These are phyloP conservation scores for Stenopsyche tienmushanensis DNA, from an alignment of 1,140 invertebrate genomes.

Conservation along the genomic window DNA sequence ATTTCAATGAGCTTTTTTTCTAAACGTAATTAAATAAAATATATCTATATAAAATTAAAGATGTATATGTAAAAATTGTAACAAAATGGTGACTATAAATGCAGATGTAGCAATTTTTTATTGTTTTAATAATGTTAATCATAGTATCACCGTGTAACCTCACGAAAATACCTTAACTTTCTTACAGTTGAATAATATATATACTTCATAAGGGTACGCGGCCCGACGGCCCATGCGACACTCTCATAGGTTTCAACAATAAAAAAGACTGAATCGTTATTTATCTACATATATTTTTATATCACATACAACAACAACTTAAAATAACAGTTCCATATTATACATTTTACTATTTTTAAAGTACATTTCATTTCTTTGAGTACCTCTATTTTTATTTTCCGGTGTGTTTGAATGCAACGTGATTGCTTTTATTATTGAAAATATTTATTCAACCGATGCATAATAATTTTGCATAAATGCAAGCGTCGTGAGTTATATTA, in stretches of 20 bases:
- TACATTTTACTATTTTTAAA: slow-evolving; percentile 16
- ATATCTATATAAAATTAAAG: slow-evolving; percentile 33
- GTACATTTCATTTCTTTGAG: neutral
- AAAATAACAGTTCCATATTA: slow-evolving; percentile 37
- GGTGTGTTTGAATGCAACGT: neutral
- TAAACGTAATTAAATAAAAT: slow-evolving; percentile 39
- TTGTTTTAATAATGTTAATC: slow-evolving; percentile 35
- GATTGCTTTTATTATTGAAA: neutral
- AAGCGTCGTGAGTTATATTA: too few species aligned
- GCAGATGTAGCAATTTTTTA: slow-evolving; percentile 32
- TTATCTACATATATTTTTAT: slow-evolving; percentile 43
- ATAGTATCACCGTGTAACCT: slow-evolving; percentile 36
- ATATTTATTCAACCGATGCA: too few species aligned
- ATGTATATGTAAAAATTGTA: slow-evolving; percentile 39
- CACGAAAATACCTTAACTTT: slow-evolving; percentile 37
- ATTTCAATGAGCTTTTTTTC: slow-evolving; percentile 43
- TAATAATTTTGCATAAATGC: too few species aligned
- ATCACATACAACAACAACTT: slow-evolving; percentile 34
- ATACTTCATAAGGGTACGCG: slow-evolving; percentile 25
- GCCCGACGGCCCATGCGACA: slow-evolving; percentile 23
- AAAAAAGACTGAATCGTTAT: slow-evolving; percentile 42
- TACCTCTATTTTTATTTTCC: neutral
- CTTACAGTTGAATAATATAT: slow-evolving; percentile 37
- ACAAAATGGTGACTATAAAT: slow-evolving; percentile 40
- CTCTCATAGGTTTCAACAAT: slow-evolving; percentile 41